Conservation (phyloP, 2,888 invertebrate genomes). For the Melanostoma mellinum region DNA sequence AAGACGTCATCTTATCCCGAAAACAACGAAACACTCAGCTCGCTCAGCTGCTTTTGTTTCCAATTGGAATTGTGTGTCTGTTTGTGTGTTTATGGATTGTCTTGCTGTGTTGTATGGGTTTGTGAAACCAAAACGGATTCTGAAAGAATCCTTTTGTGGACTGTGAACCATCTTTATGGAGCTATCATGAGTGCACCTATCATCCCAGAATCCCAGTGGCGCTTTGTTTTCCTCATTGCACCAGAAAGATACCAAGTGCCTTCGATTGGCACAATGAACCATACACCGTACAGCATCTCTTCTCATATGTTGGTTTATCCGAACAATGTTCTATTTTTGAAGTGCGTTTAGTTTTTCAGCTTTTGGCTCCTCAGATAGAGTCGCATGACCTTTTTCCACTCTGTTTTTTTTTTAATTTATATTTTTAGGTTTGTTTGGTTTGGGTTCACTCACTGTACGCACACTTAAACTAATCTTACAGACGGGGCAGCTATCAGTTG, state of each 20-base stretch:
- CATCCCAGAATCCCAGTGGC: conserved; percentile 39
- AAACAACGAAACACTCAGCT: conserved; percentile 50
- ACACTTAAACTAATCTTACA: conserved; percentile 1
- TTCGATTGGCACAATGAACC: conserved; percentile 65
- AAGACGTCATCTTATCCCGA: conserved; percentile 53
- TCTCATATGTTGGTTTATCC: neutral
- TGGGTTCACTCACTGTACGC: neutral
- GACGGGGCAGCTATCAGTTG: conserved; percentile 9
- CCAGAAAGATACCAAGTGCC: conserved; percentile 47
- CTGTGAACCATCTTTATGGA: neutral
- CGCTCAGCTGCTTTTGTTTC: conserved; percentile 63
- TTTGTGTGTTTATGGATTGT: neutral
- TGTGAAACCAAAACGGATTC: neutral
- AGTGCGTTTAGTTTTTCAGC: conserved; percentile 51
- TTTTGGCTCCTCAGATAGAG: conserved; percentile 3
- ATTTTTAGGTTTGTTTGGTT: conserved; percentile 12
- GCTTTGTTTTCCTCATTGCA: conserved; percentile 57
- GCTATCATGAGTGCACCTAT: neutral
- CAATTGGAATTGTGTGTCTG: conserved; percentile 49
- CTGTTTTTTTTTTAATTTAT: conserved; percentile 40
- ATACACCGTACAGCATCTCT: conserved; percentile 14
- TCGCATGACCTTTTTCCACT: conserved; percentile 48
- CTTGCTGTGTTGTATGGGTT: neutral
- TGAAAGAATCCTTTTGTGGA: conserved; percentile 53
- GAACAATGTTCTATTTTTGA: conserved; percentile 63